phyloP scores from a whole-genome alignment of 1,140 invertebrate genomes.

The Orius laevigatus region DNA sequence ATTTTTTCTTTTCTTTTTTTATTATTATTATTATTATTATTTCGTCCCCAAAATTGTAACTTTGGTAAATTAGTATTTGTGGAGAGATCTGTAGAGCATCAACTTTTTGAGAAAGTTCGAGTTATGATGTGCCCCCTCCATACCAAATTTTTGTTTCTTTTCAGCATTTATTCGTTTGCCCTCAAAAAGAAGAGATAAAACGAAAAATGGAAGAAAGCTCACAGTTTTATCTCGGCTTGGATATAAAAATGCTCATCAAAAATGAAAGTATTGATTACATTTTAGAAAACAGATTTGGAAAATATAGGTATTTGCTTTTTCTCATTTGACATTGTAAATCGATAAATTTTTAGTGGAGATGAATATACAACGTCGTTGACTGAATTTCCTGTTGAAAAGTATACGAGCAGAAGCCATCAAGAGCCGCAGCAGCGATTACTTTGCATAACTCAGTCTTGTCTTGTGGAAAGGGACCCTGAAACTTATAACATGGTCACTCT shows the following conservation, averaged over 20 bases:
- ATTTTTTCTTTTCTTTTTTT: not conserved
- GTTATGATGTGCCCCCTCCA: too few species aligned
- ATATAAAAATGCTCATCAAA: constrained; percentile 65
- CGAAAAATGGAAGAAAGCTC: constrained; percentile 70
- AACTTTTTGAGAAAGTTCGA: too few species aligned
- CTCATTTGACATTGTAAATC: constrained; percentile 8
- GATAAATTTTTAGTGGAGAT: constrained; percentile 42
- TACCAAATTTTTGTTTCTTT: constrained; percentile 20
- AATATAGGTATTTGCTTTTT: constrained; percentile 51
- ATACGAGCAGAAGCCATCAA: constrained; percentile 52
- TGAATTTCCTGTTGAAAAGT: constrained; percentile 85
- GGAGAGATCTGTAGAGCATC: too few species aligned
- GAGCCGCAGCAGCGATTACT: constrained; percentile 70
- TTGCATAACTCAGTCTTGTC: constrained; percentile 89
- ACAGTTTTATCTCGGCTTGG: constrained; percentile 58
- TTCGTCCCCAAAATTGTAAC: not conserved
- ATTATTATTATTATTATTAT: not conserved
- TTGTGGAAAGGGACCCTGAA: constrained; percentile 90
- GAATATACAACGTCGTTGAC: constrained; percentile 78
- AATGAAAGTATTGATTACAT: constrained; percentile 75
- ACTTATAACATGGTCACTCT: constrained; percentile 85
- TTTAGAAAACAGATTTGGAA: constrained; percentile 70
- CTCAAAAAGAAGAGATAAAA: constrained; percentile 69
- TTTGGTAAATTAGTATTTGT: not conserved
- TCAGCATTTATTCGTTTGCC: constrained; percentile 71